Conservation (phyloP, 2,113 vertebrate genomes). For the Oxygymnocypris stewartii region DNA sequence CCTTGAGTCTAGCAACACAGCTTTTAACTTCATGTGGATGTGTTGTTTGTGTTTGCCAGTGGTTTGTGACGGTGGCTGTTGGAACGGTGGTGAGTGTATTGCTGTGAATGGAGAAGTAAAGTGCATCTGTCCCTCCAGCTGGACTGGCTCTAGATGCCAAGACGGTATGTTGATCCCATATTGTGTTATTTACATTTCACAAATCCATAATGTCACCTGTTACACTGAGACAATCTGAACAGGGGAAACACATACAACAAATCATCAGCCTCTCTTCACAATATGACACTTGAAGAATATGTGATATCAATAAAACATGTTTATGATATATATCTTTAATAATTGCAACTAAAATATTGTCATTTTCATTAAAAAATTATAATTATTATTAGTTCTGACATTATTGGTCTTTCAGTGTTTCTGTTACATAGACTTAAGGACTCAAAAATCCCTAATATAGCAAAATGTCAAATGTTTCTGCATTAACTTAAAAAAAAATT, state of each 20-base stretch:
- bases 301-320: neutral
- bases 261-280: neutral
- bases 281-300: neutral
- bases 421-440: neutral
- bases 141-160: conserved; percentile 84
- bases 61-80: conserved; percentile 83
- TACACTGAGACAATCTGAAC: neutral
- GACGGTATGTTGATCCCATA: conserved; percentile 72
- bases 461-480: too few relatives aligned
- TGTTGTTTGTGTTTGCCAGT: conserved; percentile 67
- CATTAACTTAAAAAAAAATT: too few relatives aligned
- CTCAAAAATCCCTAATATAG: too few relatives aligned
- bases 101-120: conserved; percentile 79
- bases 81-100: conserved; percentile 83
- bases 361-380: neutral
- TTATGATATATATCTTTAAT: neutral
- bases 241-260: neutral
- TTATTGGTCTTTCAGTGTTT: neutral
- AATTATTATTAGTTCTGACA: neutral
- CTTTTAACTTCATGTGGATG: neutral
- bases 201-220: neutral
- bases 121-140: conserved; percentile 83
- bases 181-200: neutral
- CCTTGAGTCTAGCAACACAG: neutral
- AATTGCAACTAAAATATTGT: neutral